Base-by-base conservation (phyloP, 2,888 invertebrate genomes). In the Acrocyrtus sp. region DNA sequence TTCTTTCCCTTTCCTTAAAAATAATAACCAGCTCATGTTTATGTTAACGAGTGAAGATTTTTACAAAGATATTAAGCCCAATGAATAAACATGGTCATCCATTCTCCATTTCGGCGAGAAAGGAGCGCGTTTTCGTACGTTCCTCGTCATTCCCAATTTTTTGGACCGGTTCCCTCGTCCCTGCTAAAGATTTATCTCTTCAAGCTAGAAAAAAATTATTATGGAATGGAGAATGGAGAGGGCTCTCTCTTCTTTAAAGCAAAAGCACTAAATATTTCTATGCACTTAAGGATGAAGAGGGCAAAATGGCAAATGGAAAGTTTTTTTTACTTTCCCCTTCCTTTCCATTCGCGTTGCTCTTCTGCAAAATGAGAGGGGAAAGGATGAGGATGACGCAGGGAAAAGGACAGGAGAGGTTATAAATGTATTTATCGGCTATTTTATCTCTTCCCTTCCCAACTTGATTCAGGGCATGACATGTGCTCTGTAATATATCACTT, bases 401-500 rank as follows among this genome's bases (percentile, higher is more conserved):
- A 34, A 43, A 12, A 6, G 34, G 22, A 2, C 15, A 27, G 22
- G 1, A 50, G 39, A 22, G 48, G 60, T 29, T 48, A 43, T 8
- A 10, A 19, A 29, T 57, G 57, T 21, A 57, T 57, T 43, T 41
- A 57, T 43, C 26, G 43, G 66, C 56, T 66, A 57, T 57, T 57
- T 66, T 57, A 66, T 63, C 63, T 53, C 54, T 27, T 26, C 51
- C 29, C 50, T 24, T 17, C 43, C 12, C 29, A 22, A 65, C 57
- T 66, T 48, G 66, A 57, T 66, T 57, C 54, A 41, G 57, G 39
- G 48, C 66, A 66, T 66, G 66, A 57, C 66, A 66, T 57, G 66
- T 50, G 54, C 54, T 66, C 56, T 50, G 54, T 56, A 57, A 66
- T 66, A 66, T 66, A 66, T 66, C 66, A 63, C 63, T 63, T 45